phyloP scores from a whole-genome alignment of 2,797 vertebrate species.

The Discoglossus pictus region DNA sequence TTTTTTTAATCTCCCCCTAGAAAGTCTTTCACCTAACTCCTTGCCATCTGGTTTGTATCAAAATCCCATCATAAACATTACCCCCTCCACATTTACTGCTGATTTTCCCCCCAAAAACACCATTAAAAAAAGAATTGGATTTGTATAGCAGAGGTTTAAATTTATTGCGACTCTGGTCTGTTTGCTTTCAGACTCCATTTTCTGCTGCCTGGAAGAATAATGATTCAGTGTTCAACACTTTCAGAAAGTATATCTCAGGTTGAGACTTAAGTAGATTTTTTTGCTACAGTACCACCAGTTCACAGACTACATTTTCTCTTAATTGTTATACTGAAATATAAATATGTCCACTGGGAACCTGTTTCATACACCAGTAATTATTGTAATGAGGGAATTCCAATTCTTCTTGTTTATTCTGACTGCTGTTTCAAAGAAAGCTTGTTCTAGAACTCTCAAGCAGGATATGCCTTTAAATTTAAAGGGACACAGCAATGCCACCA shows the following conservation, averaged over 20 bases:
- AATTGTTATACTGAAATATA: too few species aligned
- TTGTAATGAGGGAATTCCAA: too few species aligned
- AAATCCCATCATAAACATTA: not conserved
- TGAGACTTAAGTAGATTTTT: not conserved
- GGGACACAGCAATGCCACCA: too few species aligned
- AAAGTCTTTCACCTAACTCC: conserved; percentile 1
- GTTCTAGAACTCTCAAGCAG: too few species aligned
- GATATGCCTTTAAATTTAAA: too few species aligned
- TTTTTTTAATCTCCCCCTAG: not conserved
- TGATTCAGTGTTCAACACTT: conserved; percentile 7
- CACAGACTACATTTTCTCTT: too few species aligned
- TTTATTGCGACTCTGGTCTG: not conserved
- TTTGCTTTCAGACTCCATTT: conserved; percentile 1
- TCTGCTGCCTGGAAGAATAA: conserved; percentile 1
- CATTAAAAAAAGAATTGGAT: conserved; percentile 17
- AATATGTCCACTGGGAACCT: too few species aligned
- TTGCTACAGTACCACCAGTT: conserved; percentile 1
- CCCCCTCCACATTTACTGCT: not conserved
- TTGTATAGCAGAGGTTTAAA: conserved; percentile 2
- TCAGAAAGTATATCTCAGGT: conserved; percentile 1
- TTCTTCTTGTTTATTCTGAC: too few species aligned
- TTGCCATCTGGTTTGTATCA: conserved; percentile 33
- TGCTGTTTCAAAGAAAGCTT: too few species aligned
- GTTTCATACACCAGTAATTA: too few species aligned
- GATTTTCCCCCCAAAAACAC: not conserved